Percentiles rank a stretch among this genome's conserved stretches.
Conservation (phyloP, 2,888 invertebrate species). For the Celastrina argiolus region DNA sequence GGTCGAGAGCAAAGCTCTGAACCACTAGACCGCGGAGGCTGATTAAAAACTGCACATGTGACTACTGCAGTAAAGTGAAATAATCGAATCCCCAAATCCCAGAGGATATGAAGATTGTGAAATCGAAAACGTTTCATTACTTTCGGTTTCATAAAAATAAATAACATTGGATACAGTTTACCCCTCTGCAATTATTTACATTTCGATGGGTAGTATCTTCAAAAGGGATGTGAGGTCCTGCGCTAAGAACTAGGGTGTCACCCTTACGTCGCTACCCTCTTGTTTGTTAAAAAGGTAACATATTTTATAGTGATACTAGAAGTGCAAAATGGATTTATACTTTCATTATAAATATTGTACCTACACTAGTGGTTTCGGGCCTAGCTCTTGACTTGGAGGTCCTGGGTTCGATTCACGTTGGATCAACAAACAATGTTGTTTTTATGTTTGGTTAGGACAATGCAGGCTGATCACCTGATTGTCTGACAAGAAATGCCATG, state of each 20-base stretch:
- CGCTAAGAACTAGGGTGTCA: conserved; percentile 28
- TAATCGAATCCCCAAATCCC: not conserved
- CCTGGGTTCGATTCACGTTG: too few relatives aligned
- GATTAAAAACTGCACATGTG: too few relatives aligned
- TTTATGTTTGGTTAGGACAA: too few relatives aligned
- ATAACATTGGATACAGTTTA: conserved; percentile 15
- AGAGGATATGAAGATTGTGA: not conserved
- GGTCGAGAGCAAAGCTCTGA: too few relatives aligned
- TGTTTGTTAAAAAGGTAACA: conserved; percentile 16
- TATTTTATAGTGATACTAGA: conserved; percentile 10
- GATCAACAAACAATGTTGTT: too few relatives aligned
- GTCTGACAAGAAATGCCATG: too few relatives aligned
- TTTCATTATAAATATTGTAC: too few relatives aligned
- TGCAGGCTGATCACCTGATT: too few relatives aligned
- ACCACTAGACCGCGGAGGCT: too few relatives aligned
- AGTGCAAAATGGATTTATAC: too few relatives aligned
- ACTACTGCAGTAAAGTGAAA: not conserved
- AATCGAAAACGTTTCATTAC: not conserved
- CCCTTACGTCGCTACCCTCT: conserved; percentile 24
- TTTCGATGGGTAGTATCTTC: conserved; percentile 26
- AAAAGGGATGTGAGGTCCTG: conserved; percentile 24
- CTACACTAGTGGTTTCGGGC: too few relatives aligned
- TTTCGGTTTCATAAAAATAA: not conserved
- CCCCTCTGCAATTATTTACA: conserved; percentile 25
- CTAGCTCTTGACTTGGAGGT: too few relatives aligned